phyloP scores from a whole-genome alignment of 2,888 invertebrate species.

The Platycheirus albimanus region DNA sequence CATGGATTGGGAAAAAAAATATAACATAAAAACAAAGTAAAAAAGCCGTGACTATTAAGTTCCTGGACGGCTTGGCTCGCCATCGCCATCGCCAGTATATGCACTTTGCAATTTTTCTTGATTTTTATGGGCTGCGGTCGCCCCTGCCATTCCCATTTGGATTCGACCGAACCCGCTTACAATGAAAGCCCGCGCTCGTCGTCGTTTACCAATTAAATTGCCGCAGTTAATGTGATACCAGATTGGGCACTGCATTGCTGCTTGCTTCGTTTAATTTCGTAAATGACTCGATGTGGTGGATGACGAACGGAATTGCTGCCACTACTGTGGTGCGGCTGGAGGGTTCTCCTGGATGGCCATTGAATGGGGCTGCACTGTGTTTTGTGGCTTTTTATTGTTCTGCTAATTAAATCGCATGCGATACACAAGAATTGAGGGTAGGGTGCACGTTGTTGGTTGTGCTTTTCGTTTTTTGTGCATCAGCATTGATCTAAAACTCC shows the following conservation, averaged over 20 bases:
- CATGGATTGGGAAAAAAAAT: slow-evolving; percentile 16
- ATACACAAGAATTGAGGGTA: slow-evolving; percentile 35
- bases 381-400: slow-evolving; percentile 71
- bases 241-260: slow-evolving; percentile 65
- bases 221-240: slow-evolving; percentile 72
- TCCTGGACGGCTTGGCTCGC: slow-evolving; percentile 42
- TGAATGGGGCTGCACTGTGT: slow-evolving; percentile 47
- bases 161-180: slow-evolving; percentile 43
- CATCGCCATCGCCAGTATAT: too few species aligned
- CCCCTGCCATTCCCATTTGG: slow-evolving; percentile 64
- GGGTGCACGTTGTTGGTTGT: not conserved
- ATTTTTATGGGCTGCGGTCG: slow-evolving; percentile 73
- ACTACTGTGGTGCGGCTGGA: slow-evolving; percentile 26
- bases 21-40: slow-evolving; percentile 7
- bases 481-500: slow-evolving; percentile 36
- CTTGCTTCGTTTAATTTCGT: slow-evolving; percentile 66
- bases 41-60: slow-evolving; percentile 52
- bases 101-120: slow-evolving; percentile 67
- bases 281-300: slow-evolving; percentile 60
- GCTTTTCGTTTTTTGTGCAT: slow-evolving; percentile 11
- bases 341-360: slow-evolving; percentile 21
- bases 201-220: slow-evolving; percentile 74
- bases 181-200: slow-evolving; percentile 73
- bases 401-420: slow-evolving; percentile 68
- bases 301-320: slow-evolving; percentile 57